phyloP scores from a whole-genome alignment of 2,888 invertebrate species.

The Lycophotia porphyrea region DNA sequence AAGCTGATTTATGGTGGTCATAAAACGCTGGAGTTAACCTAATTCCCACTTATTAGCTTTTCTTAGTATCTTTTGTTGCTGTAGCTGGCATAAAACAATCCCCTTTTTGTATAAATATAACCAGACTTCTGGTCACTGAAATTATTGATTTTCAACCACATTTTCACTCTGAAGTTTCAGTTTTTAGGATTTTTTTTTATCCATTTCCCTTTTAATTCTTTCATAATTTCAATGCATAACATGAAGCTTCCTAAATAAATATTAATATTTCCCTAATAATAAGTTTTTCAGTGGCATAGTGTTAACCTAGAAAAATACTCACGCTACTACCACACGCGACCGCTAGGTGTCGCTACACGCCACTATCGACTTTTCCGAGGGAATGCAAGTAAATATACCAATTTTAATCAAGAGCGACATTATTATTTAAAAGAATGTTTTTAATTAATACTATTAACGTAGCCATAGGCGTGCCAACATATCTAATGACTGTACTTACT shows the following conservation, averaged over 20 bases:
- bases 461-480: conserved; percentile 49
- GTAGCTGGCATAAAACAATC: conserved; percentile 19
- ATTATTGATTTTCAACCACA: conserved; percentile 56
- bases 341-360: conserved; percentile 78
- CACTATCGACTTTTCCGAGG: conserved; percentile 64
- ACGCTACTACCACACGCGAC: conserved; percentile 58
- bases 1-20: conserved; percentile 48
- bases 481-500: conserved; percentile 30
- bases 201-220: neutral
- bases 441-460: conserved; percentile 52
- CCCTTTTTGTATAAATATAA: conserved; percentile 26
- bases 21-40: conserved; percentile 61
- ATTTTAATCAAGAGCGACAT: conserved; percentile 38
- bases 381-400: conserved; percentile 40
- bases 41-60: conserved; percentile 53
- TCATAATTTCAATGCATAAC: neutral
- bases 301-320: conserved; percentile 73
- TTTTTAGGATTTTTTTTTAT: neutral
- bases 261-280: neutral
- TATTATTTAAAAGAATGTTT: conserved; percentile 42
- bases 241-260: neutral
- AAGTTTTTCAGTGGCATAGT: conserved; percentile 45
- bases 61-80: conserved; percentile 29
- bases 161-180: conserved; percentile 41
- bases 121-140: neutral